Evolutionary conservation across 2,797 vertebrate species (phyloP), one percentile per base, ranked within the genome.

Genomic region (Ibycter americanus): DNA sequence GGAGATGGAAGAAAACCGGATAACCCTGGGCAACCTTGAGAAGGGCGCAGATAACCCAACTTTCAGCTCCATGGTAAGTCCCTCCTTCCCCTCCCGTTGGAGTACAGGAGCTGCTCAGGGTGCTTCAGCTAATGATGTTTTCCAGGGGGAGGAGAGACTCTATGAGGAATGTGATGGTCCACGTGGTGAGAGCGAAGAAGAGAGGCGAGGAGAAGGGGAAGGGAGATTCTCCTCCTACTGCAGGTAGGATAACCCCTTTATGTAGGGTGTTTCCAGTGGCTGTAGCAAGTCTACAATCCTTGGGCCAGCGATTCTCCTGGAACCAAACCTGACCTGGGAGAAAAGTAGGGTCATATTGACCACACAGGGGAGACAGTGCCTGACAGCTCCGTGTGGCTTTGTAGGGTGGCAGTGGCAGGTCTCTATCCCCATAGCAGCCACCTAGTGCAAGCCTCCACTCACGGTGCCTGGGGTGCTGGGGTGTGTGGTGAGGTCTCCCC

Each of bases 11-110:
- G 77, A 82, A 36, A 12, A 81, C 20, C 63, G 47, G 16, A 62
- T 97, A 90, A 91, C 80, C 19, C 84, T 97, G 32, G 16, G 58
- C 32, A 62, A 27, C 16, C 15, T 93, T n/a, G 52, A 90, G 51
- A 88, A 56, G 0, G 97, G 98, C 6, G 11, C 21, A 81, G 95
- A 97, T 59, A 98, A 98, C 84, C 38, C 44, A 61, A 96, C 83
- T 13, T 96, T 97, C 21, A 97, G 91, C 40, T 71, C 86, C 0
- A 2, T 66, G 85, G 97, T 97, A 80, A 97, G 51, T 55, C 6
- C 21, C 19, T 17, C 21, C 32, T 54, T 74, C 32, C n/a, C 23
- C 55, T 73, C 38, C 16, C 3, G 0, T 2, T 0, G 1, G 16
- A 31, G 14, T 12, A 11, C 46, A 59, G 42, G 44, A 51, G 12